Evolutionary conservation across 2,113 vertebrate species (phyloP), one percentile per base, ranked within the genome.

Genomic region (Prinia subflava): DNA sequence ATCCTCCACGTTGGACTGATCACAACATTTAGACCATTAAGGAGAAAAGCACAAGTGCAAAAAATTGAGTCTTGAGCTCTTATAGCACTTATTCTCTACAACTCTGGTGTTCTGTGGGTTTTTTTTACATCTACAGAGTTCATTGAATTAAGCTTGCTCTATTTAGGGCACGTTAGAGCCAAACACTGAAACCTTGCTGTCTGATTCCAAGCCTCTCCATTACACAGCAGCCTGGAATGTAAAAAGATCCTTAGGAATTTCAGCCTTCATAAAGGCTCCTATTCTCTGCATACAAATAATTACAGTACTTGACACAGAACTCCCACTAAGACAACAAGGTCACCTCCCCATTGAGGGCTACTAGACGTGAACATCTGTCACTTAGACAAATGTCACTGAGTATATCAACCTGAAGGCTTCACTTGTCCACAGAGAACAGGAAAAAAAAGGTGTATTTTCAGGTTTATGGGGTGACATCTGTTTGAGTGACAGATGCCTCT

Each of bases 401-500:
- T 42, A 2, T 21, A 60, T 82, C 82, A 88, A 92, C 74, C 71
- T 84, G 78, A 89, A 91, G 50, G 70, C 41, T 92, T 87, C 79
- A 60, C 33, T 80, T 39, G 68, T 20, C 44, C 83, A 87, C 44
- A 56, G n/a, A 92, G 46, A 89, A 80, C 30, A 49, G 25, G 44
- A 41, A 52, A 59, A 70, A 11, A 15, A 37, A 28, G 46, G n/a
- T 71, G 23, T 27, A 35, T 41, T 87, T 91, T 84, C 5, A 13
- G 35, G 33, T 93, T 96, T 92, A 92, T 64, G 82, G 30, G 65
- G 47, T 89, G 89, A 90, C 90, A 96, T 92, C 90, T 95, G 84
- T 56, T 95, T 95, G 95, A 96, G 69, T 94, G 96, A 94, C 95
- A 96, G 94, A 94, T 74, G 91, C 44, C 79, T 77, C 39, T 70